Conservation (phyloP, 2,797 vertebrate genomes). For the Lepilemur ruficaudatus region DNA sequence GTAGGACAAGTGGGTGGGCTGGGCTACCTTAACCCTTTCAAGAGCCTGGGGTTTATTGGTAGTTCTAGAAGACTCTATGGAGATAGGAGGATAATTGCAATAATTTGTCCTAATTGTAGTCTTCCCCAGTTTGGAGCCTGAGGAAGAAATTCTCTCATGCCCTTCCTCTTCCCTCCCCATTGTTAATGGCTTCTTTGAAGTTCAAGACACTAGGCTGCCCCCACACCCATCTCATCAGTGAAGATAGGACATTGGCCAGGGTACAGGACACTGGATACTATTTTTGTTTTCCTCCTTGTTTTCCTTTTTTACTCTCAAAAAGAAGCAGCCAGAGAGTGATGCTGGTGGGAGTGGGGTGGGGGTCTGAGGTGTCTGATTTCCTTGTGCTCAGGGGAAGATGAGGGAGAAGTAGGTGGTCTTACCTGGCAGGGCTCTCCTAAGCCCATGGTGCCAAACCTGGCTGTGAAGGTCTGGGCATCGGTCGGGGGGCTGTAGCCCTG, state of each 20-base stretch:
- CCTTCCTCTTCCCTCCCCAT: background rate
- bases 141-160: background rate
- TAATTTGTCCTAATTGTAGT: background rate
- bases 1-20: background rate
- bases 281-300: background rate
- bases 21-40: background rate
- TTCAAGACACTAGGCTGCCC: background rate
- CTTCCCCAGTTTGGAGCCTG: background rate
- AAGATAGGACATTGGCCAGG: background rate
- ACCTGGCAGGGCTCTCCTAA: background rate
- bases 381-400: background rate
- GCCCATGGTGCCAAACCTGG: background rate
- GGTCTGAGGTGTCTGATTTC: background rate
- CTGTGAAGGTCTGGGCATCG: background rate
- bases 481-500: background rate
- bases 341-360: background rate
- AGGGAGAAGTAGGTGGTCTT: background rate
- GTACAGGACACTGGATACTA: background rate
- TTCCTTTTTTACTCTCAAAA: background rate
- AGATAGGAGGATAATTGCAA: background rate
- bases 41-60: background rate
- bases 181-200: background rate
- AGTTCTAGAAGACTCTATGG: background rate
- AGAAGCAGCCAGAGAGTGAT: background rate
- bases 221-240: background rate